A percentile compares a stretch with the other conserved stretches of the same genome.
Evolutionary conservation across 2,888 invertebrate genomes (phyloP).

Genomic region (Tineola bisselliella): DNA sequence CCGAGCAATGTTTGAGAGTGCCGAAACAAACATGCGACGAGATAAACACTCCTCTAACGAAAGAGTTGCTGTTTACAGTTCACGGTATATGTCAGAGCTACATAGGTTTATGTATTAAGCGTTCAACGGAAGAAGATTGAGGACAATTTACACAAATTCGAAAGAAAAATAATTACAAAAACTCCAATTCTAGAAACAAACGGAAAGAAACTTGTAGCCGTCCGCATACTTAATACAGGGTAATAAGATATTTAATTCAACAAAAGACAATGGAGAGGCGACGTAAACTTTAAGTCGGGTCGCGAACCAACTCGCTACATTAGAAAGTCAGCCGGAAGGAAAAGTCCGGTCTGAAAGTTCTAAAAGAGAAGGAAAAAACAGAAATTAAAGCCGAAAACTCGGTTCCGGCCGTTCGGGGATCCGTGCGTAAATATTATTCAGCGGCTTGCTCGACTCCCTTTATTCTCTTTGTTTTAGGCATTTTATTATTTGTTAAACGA

Average conservation of each 20-base stretch:
- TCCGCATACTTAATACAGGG: constrained; percentile 38
- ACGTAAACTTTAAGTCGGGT: constrained; percentile 41
- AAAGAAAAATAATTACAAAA: constrained; percentile 13
- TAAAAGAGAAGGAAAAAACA: constrained; percentile 16
- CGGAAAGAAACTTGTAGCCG: constrained; percentile 19
- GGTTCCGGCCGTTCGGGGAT: constrained; percentile 44
- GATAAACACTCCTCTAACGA: background rate
- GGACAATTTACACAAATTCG: background rate
- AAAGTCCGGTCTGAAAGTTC: constrained; percentile 23
- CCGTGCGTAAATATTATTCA: constrained; percentile 55
- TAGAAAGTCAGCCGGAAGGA: constrained; percentile 52
- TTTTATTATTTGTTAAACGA: constrained; percentile 16
- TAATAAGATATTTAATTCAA: constrained; percentile 28
- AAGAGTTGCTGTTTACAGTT: constrained; percentile 5
- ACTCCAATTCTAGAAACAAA: constrained; percentile 9
- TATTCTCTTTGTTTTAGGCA: constrained; percentile 55
- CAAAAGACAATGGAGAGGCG: constrained; percentile 43
- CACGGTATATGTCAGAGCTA: background rate
- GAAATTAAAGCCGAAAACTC: constrained; percentile 50
- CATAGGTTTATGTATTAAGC: background rate
- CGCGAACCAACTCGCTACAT: constrained; percentile 35
- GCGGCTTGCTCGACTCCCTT: constrained; percentile 35
- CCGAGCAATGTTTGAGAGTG: constrained; percentile 21
- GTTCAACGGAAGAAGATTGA: background rate
- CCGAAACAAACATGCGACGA: constrained; percentile 37